Evolutionary conservation across 2,113 vertebrate genomes (phyloP), one percentile per base, ranked within the genome.

Genomic region (Myiozetetes cayanensis): DNA sequence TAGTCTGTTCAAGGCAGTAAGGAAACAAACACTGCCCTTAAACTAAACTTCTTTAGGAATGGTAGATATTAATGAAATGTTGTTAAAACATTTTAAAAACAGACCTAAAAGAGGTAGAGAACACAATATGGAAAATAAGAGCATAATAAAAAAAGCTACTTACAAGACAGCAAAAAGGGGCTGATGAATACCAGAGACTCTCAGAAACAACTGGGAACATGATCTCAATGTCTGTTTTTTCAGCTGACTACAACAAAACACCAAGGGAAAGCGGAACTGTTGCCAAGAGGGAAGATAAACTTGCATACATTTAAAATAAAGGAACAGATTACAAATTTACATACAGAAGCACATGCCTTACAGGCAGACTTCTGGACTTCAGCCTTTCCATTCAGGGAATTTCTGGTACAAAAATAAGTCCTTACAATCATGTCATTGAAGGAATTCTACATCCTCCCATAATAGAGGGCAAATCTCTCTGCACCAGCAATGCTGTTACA

Each of bases 201-300:
- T 10, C 66, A 94, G 90, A 91, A 91, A 67, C 52, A 82, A 91
- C 46, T 31, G 63, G 77, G 77, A 89, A 94, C 1, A 4, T 41
- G 44, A 91, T 82, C 53, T 94, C 85, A 87, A 4, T 25, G 43
- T 70, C 85, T 85, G 66, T 14, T n/a, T 91, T 77, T 67, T 95
- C 58, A 85, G 78, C 81, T 95, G 85, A 93, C 77, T 58, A 65
- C 28, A 81, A 77, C 62, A 78, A 88, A 95, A 88, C 11, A 1
- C 28, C 46, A 93, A 41, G 18, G 22, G 53, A 52, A 94, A 50
- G 67, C 49, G 39, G 85, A 89, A 93, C 78, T 62, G 13, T 50
- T 75, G 66, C 77, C 89, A 93, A 91, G 59, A 66, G 49, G 78
- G 87, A 96, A 96, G 83, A 14, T 43, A 85, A 93, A 91, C 74